phyloP scores from a whole-genome alignment of 92 coral and sea anemone genomes.

The Umimayanthus kanabou region DNA sequence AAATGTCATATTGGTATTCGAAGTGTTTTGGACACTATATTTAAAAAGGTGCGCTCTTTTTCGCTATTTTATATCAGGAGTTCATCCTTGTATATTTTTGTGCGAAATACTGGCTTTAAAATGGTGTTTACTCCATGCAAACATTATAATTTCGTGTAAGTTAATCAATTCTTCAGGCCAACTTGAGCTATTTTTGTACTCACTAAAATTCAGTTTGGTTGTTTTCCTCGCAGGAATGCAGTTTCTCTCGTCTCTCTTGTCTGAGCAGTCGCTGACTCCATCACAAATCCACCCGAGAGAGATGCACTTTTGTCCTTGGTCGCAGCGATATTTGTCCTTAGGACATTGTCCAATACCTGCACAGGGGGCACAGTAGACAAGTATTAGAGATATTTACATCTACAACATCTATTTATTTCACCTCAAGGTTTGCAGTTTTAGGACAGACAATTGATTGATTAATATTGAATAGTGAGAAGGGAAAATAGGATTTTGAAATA shows the following conservation, averaged over 20 bases:
- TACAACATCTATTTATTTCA: no score
- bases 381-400: neutral
- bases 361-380: neutral
- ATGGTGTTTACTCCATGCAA: no score
- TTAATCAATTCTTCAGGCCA: neutral
- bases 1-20: no score
- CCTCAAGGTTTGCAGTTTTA: neutral
- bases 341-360: conserved; percentile 59
- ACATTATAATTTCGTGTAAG: neutral
- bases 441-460: neutral
- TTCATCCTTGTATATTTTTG: neutral
- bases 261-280: conserved; percentile 74
- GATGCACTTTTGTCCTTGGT: conserved; percentile 71
- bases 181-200: conserved; percentile 6
- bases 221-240: conserved; percentile 58
- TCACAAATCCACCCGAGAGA: conserved; percentile 85
- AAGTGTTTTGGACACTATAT: no score
- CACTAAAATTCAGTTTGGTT: conserved; percentile 44
- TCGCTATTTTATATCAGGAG: neutral
- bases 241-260: conserved; percentile 78
- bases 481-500: no score
- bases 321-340: conserved; percentile 69
- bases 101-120: no score
- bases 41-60: no score
- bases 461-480: no score